Evolutionary conservation across 2,888 invertebrate genomes (phyloP), one percentile per base, ranked within the genome.

Genomic region (Drosophila vallismaia): DNA sequence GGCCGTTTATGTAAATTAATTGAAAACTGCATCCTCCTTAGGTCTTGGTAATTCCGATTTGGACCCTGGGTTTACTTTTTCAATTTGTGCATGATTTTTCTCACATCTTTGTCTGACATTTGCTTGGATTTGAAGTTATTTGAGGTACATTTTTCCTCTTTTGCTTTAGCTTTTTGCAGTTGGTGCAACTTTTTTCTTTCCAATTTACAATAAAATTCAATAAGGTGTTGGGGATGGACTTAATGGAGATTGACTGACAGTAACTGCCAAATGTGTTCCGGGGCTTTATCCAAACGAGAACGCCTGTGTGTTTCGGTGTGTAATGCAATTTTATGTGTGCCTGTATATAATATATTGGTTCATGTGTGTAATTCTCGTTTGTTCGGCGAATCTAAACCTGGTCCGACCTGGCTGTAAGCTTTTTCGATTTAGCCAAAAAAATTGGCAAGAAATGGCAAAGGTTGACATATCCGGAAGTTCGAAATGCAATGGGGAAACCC

Each of bases 171-270:
- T 66, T 71, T 71, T 88, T 80, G 59, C 68, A 73, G 52, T 60
- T 60, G 40, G 29, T 68, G 46, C 56, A 51, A 38, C 19, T 71
- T 74, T 74, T 67, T 48, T 60, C 77, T 80, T 85, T 88, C 72
- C 85, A 86, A 86, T 86, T 86, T 86, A 79, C 85, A 88, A 86
- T 86, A 86, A 86, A 86, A 87, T 82, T 74, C 89, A 88, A 88
- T 82, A 88, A 88, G 85, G 77, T 86, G 88, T 88, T 87, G 70
- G 70, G 53, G 66, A 55, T 69, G 69, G 86, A 63, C 88, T 78
- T 85, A 88, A 86, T 87, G 88, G 85, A 77, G 81, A 84, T 84
- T 84, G 84, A 84, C 87, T 88, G 87, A 87, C 86, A 88, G 77
- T 67, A 55, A 69, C 86, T 88, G 84, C 77, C 88, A 79, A 67